Conservation (phyloP, 1,140 invertebrate species). For the Ruditapes philippinarum region DNA sequence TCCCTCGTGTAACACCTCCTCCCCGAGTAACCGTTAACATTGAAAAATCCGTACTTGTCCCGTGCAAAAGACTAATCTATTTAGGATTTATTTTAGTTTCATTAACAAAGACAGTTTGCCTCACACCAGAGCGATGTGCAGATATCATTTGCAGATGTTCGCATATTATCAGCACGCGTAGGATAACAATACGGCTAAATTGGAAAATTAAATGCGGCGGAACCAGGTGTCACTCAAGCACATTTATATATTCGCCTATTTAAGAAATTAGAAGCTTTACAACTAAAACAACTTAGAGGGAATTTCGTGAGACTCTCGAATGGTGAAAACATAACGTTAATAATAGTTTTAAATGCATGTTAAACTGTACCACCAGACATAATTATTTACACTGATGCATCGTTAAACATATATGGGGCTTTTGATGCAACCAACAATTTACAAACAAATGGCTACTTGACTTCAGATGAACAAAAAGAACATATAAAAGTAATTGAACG, state of each 20-base stretch:
- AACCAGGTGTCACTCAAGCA: background rate
- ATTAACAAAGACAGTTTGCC: background rate
- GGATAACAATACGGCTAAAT: background rate
- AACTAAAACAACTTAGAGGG: background rate
- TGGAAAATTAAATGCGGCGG: background rate
- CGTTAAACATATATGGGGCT: too few species aligned
- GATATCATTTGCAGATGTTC: background rate
- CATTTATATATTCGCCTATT: background rate
- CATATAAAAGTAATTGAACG: too few species aligned
- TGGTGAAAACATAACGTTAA: too few species aligned
- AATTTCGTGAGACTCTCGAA: too few species aligned
- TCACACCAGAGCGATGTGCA: background rate
- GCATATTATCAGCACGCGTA: background rate
- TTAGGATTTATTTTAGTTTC: background rate
- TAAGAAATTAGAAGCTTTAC: background rate
- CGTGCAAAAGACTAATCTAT: background rate
- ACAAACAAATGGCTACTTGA: too few species aligned
- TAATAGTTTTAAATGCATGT: too few species aligned
- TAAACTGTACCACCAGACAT: too few species aligned
- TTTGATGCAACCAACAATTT: too few species aligned
- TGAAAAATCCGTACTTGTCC: background rate
- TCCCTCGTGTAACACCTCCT: too few species aligned
- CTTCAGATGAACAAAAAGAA: too few species aligned
- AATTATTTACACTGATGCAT: too few species aligned
- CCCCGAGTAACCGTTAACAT: conserved; percentile 20